Conservation (phyloP, 2,113 vertebrate genomes). For the Nothoprocta perdicaria region DNA sequence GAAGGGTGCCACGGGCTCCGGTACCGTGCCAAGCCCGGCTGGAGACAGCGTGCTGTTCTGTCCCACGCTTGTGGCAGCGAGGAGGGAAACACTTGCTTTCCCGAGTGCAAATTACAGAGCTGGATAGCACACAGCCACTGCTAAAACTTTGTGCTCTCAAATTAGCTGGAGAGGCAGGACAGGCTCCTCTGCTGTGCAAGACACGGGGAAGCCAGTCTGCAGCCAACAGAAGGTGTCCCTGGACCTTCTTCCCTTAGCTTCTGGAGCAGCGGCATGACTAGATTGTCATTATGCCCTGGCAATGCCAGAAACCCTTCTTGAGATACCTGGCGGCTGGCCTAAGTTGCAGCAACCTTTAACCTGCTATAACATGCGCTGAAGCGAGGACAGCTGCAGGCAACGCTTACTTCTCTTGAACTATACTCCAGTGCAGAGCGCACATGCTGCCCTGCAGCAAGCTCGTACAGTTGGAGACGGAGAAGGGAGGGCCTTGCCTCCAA, state of each 20-base stretch:
- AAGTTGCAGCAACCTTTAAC: constrained; percentile 10
- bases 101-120: neutral
- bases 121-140: neutral
- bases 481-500: constrained; percentile 31
- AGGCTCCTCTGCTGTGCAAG: neutral
- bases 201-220: neutral
- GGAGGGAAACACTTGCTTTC: neutral
- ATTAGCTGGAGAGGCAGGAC: neutral
- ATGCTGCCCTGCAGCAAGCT: constrained; percentile 33
- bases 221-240: neutral
- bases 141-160: neutral
- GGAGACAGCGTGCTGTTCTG: neutral
- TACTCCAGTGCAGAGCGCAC: neutral
- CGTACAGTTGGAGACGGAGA: neutral
- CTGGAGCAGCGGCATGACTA: neutral
- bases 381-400: constrained; percentile 47
- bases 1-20: neutral
- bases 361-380: constrained; percentile 45
- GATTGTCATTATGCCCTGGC: neutral
- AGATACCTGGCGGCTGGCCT: neutral
- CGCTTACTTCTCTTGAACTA: constrained; percentile 28
- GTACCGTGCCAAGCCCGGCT: neutral
- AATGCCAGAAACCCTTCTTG: neutral
- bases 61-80: accelerated
- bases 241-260: neutral